Conservation (phyloP, 2,888 invertebrate genomes). For the Ischnura elegans region DNA sequence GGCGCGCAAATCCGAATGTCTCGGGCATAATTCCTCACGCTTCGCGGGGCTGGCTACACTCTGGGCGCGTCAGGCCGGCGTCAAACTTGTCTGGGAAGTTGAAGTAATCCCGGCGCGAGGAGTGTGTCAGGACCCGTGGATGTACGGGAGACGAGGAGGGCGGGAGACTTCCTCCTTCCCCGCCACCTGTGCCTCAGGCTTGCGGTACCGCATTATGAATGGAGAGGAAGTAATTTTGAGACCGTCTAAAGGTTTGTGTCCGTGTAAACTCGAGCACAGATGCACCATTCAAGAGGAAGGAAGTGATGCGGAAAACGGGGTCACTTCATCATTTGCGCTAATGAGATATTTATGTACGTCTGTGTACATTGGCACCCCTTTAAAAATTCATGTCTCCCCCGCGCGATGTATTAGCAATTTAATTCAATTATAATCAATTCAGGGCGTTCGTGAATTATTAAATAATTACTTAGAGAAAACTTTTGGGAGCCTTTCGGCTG, state of each 20-base stretch:
- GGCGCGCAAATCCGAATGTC: not conserved
- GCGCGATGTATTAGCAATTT: not conserved
- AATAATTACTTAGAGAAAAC: not conserved
- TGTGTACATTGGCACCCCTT: not conserved
- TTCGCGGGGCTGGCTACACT: not conserved
- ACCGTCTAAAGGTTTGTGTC: not conserved
- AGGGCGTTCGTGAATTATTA: not conserved
- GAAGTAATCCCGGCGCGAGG: not conserved
- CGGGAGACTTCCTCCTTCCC: not conserved
- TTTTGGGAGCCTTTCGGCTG: not conserved
- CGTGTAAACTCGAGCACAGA: not conserved
- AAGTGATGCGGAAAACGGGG: not conserved
- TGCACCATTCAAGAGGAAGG: not conserved
- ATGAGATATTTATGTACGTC: not conserved
- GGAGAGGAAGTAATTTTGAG: not conserved
- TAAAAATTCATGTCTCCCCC: not conserved
- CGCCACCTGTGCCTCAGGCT: not conserved
- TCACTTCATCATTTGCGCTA: not conserved
- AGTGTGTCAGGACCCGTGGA: not conserved
- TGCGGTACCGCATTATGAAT: not conserved
- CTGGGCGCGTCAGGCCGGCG: not conserved
- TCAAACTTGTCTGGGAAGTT: conserved; percentile 25
- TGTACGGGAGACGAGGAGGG: not conserved
- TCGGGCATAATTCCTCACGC: conserved; percentile 11
- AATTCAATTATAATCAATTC: not conserved